Conservation (phyloP, 2,113 vertebrate genomes). For the Gambusia affinis region DNA sequence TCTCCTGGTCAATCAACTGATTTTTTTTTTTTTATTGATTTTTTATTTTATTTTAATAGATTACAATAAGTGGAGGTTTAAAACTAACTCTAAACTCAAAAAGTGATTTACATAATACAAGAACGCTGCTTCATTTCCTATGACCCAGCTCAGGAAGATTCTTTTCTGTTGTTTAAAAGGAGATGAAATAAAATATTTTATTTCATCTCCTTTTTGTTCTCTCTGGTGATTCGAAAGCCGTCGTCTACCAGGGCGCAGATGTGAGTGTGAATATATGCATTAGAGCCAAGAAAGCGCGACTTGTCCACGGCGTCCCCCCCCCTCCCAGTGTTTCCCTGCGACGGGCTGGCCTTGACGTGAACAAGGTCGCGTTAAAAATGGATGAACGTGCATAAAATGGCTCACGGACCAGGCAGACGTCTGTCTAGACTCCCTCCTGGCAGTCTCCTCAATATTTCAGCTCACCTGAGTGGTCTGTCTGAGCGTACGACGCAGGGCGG, state of each 20-base stretch:
- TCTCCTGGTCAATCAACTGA: constrained; percentile 13
- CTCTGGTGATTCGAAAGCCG: constrained; percentile 30
- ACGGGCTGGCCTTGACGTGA: constrained; percentile 20
- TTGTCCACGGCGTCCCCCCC: constrained; percentile 10
- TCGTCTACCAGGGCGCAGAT: constrained; percentile 22
- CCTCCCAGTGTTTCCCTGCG: background rate
- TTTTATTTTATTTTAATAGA: constrained; percentile 16
- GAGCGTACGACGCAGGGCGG: background rate
- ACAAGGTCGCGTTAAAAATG: constrained; percentile 22
- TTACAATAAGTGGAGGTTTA: constrained; percentile 15
- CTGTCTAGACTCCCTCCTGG: background rate
- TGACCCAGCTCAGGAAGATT: background rate
- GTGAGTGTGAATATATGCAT: constrained; percentile 19
- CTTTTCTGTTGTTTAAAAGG: background rate
- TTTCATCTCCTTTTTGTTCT: constrained; percentile 1
- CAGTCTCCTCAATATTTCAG: background rate
- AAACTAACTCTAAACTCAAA: constrained; percentile 21
- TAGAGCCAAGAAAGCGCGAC: constrained; percentile 2
- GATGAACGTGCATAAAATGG: background rate
- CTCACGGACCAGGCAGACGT: background rate
- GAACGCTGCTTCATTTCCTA: background rate
- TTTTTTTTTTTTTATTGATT: constrained; percentile 32
- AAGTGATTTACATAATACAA: background rate
- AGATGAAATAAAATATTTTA: background rate
- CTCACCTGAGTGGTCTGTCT: background rate